Evolutionary conservation across 2,797 vertebrate genomes (phyloP).

Genomic region (Salmo trutta): DNA sequence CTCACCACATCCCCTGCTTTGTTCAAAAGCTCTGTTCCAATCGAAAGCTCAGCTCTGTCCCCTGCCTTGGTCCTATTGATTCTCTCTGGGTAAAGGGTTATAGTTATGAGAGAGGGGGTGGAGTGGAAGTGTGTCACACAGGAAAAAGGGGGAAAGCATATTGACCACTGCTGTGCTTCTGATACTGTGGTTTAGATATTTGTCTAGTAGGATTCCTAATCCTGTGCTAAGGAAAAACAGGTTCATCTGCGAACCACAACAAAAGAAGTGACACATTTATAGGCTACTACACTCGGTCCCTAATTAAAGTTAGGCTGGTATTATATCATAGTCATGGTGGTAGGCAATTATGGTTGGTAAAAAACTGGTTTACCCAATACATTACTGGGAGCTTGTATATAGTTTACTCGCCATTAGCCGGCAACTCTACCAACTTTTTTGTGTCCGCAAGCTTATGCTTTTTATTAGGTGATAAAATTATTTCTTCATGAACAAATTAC

Average conservation of each 20-base stretch:
- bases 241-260: conserved; percentile 31
- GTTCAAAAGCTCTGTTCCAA: conserved; percentile 69
- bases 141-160: conserved; percentile 4
- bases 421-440: too few relatives aligned
- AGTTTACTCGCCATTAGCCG: too few relatives aligned
- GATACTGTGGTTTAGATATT: too few relatives aligned
- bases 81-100: conserved; percentile 77
- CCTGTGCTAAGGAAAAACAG: conserved; percentile 9
- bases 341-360: too few relatives aligned
- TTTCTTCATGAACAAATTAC: too few relatives aligned
- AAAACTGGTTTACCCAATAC: too few relatives aligned
- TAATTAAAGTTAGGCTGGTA: too few relatives aligned
- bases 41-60: conserved; percentile 42
- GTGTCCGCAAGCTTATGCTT: too few relatives aligned
- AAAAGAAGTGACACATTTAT: neutral
- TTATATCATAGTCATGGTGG: too few relatives aligned
- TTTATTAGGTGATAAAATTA: too few relatives aligned
- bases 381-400: too few relatives aligned
- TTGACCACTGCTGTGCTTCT: neutral
- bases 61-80: conserved; percentile 49
- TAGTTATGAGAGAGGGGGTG: conserved; percentile 19
- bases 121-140: conserved; percentile 11
- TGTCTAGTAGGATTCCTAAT: neutral
- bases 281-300: neutral
- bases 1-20: conserved; percentile 38